Percentiles rank a stretch among this genome's conserved stretches.
Conservation (phyloP, 2,113 vertebrate genomes). For the Albula goreensis region DNA sequence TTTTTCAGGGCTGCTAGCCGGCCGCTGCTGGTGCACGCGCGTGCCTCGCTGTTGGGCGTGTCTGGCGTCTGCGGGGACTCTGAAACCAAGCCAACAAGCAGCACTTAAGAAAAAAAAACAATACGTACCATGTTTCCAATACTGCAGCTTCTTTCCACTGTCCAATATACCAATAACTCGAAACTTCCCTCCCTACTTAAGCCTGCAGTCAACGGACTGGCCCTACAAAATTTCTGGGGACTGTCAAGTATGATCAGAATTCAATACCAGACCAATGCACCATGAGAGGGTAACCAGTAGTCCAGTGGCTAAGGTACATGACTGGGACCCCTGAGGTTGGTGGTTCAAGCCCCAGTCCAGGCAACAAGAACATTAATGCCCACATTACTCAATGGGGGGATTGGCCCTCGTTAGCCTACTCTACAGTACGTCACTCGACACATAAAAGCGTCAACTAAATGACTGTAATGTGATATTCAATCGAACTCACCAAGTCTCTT, state of each 20-base stretch:
- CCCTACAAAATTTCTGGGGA: not conserved
- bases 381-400: no score
- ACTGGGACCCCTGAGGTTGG: no score
- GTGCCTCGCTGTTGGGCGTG: constrained; percentile 87
- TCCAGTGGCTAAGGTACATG: no score
- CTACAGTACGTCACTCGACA: no score
- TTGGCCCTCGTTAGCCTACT: no score
- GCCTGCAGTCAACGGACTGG: not conserved
- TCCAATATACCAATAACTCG: not conserved
- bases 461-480: no score
- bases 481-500: no score
- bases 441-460: no score
- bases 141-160: not conserved
- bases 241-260: not conserved
- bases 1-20: constrained; percentile 90
- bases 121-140: not conserved
- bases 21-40: constrained; percentile 81
- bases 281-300: no score
- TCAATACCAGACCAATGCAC: not conserved
- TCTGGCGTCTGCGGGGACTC: constrained; percentile 92
- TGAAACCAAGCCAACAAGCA: constrained; percentile 51
- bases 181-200: not conserved
- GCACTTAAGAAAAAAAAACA: not conserved
- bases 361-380: no score
- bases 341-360: no score